Evolutionary conservation across 2,888 invertebrate species (phyloP), one percentile per base, ranked within the genome.

Genomic region (Bellardia bayeri): DNA sequence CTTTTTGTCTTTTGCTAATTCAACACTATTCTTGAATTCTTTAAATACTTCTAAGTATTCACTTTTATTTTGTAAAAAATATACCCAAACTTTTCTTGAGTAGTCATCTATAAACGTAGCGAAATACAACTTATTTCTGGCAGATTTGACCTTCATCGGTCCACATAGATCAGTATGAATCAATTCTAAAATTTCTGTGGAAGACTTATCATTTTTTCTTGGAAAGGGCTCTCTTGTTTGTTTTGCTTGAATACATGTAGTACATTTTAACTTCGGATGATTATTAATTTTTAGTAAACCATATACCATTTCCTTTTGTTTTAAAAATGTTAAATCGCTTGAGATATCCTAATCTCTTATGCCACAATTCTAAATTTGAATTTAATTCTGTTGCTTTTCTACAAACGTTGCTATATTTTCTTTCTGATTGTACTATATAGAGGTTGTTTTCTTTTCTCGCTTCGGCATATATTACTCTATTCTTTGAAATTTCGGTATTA

Each of bases 21-120:
- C 23, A 72, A 63, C 45, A 33, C 14, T 66, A 40, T 33, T 23
- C 49, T 90, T 61, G 33, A 61, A 61, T 33, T 61, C 61, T 33
- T 30, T 61, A 33, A 61, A 61, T 40, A 61, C 61, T 4, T 61
- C 33, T 61, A 61, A 33, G n/a, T 61, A 61, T 16, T 66, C 45
- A 23, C 54, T 69, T 69, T 51, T 54, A 33, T 69, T 51, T 33
- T 16, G 69, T 8, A 69, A 37, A 42, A 69, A 69, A 54, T 69
- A 69, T 0, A 69, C 37, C 69, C 51, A 69, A 51, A 54, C 51
- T 9, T 69, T 69, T 54, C 69, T 30, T 37, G 51, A 69, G n/a
- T 69, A 69, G 54, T 54, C 69, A 54, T 69, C 69, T n/a, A 69
- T 54, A 54, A 69, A 69, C n/a, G 37, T 54, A 37, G 33, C 69